Evolutionary conservation across 2,113 vertebrate species (phyloP), one percentile per base, ranked within the genome.

Genomic region (Hymenochirus boettgeri): DNA sequence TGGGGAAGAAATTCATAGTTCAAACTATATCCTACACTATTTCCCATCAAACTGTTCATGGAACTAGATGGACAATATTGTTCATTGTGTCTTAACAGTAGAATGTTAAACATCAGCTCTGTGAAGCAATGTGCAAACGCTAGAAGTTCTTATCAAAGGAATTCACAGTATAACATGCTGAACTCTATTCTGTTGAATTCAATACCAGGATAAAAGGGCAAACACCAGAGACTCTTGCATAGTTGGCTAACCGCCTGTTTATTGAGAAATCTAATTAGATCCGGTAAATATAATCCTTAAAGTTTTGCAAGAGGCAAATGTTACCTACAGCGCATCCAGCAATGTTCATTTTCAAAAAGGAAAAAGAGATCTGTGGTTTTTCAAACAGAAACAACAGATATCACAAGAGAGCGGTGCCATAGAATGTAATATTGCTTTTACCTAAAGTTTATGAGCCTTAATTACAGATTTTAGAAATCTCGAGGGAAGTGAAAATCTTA

Each of bases 191-290:
- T 12, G 51, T 67, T 67, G 29, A 60, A 69, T 31, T 67, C 46
- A 60, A 69, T 31, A 45, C 57, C 56, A 60, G 65, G 65, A 57
- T 69, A 60, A 69, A 69, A 69, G 65, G 29, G 47, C 57, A 53
- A 52, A 45, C 47, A 42, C 47, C 53, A 39, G 47, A 69, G 42
- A 46, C 65, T 42, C 65, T 69, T 27, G 35, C 65, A 69, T 60
- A 69, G 39, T 69, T 69, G 65, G 65, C 65, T 9, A 29, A 48
- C 35, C 53, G 65, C 65, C 65, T n/a, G 47, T 18, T 27, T 52
- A 45, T 69, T 60, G 65, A 57, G 48, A 69, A 69, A 60, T 24
- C 48, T 22, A 53, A 60, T 45, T 69, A 35, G 48, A 60, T 24
- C 33, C 50, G 29, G 24, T 53, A 18, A 53, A 53, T 52, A 56